Percentiles rank a stretch among this genome's conserved stretches.
Conservation (phyloP, 2,888 invertebrate species). For the Drosophila demipolita region DNA sequence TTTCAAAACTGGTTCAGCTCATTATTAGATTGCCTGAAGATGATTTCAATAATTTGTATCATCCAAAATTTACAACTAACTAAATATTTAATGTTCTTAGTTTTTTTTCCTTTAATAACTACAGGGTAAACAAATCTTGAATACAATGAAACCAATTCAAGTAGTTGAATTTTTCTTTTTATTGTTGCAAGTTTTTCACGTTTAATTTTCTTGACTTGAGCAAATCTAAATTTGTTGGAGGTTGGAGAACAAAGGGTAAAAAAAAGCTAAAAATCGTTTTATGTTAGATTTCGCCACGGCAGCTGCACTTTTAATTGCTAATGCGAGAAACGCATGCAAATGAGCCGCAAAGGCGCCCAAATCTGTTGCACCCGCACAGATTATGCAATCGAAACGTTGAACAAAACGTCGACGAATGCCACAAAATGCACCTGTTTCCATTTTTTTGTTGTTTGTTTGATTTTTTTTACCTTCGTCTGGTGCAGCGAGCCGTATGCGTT, state of each 20-base stretch:
- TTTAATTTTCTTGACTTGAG: slow-evolving; percentile 38
- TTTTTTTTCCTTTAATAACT: neutral
- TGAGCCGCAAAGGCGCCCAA: slow-evolving; percentile 58
- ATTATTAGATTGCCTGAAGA: neutral
- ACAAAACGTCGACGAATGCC: slow-evolving; percentile 36
- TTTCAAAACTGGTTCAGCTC: neutral
- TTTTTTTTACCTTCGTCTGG: slow-evolving; percentile 23
- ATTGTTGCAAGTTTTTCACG: slow-evolving; percentile 21
- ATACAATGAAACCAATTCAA: slow-evolving; percentile 48
- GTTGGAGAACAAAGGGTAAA: slow-evolving; percentile 58
- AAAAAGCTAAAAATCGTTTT: slow-evolving; percentile 39
- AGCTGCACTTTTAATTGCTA: slow-evolving; percentile 73
- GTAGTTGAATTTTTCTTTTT: slow-evolving; percentile 26
- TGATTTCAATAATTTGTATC: neutral
- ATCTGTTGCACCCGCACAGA: slow-evolving; percentile 32
- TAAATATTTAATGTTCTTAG: neutral
- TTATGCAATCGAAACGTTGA: slow-evolving; percentile 60
- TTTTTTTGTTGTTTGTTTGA: neutral
- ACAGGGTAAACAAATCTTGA: slow-evolving; percentile 15
- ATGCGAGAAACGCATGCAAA: slow-evolving; percentile 66
- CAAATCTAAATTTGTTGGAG: slow-evolving; percentile 38
- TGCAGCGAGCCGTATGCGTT: slow-evolving; percentile 80
- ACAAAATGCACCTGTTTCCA: slow-evolving; percentile 61
- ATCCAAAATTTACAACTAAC: neutral
- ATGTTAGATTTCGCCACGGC: slow-evolving; percentile 64